Base-by-base conservation (phyloP, 1,140 invertebrate genomes). In the Leptopilina clavipes region DNA sequence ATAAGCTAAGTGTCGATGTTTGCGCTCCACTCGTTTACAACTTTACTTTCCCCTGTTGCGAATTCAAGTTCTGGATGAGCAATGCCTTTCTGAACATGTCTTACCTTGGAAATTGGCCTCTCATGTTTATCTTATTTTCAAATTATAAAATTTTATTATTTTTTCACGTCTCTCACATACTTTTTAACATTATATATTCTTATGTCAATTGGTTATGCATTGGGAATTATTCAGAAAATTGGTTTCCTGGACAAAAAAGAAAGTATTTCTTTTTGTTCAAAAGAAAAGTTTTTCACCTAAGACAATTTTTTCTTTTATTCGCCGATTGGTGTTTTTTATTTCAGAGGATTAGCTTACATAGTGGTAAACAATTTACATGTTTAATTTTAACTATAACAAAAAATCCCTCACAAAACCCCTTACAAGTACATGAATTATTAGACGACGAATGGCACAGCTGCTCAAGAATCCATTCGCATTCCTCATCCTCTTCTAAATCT, bases 351-450 rank as follows among this genome's bases (percentile, higher is more conserved):
- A n/a, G n/a, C n/a, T n/a, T n/a, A n/a, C n/a, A n/a, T n/a, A n/a
- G n/a, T n/a, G n/a, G n/a, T n/a, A n/a, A n/a, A n/a, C n/a, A n/a
- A n/a, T n/a, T n/a, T n/a, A n/a, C n/a, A n/a, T n/a, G n/a, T n/a
- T n/a, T n/a, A n/a, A n/a, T n/a, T n/a, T n/a, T n/a, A n/a, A n/a
- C n/a, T n/a, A n/a, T n/a, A n/a, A n/a, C n/a, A n/a, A n/a, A n/a
- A n/a, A n/a, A n/a, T n/a, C n/a, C n/a, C n/a, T n/a, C n/a, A n/a
- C n/a, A n/a, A n/a, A n/a, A n/a, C n/a, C n/a, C n/a, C n/a, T n/a
- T n/a, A 75, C 12, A 72, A 78, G 73, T 75, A 72, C 72, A 44
- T 72, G 79, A 78, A 78, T 78, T 71, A 48, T 74, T 71, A 71
- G 56, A 40, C 44, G 44, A 37, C 31, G 48, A 72, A 44, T 31